A percentile compares a stretch with the other conserved stretches of the same genome.
Conservation (phyloP, 2,888 invertebrate genomes). For the Ophioninae sp. region DNA sequence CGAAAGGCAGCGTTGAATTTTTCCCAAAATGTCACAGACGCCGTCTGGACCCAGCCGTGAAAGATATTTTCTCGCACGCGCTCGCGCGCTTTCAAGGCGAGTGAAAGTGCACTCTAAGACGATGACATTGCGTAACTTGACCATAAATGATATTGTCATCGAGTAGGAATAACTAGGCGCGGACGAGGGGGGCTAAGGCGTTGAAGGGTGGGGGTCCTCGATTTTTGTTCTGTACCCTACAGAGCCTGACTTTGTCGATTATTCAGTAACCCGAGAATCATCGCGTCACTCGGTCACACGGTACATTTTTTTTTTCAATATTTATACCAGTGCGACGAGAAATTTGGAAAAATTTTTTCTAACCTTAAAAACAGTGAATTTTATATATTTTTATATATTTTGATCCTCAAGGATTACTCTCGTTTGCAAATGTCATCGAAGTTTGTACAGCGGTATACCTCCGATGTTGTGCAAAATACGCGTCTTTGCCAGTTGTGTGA, state of each 20-base stretch:
- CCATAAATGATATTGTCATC: slow-evolving; percentile 80
- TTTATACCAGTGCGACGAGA: not conserved
- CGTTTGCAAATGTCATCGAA: not conserved
- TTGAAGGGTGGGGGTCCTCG: slow-evolving; percentile 25
- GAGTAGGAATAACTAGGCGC: slow-evolving; percentile 25
- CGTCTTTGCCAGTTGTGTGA: not conserved
- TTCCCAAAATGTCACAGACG: not conserved
- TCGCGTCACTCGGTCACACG: slow-evolving; percentile 41
- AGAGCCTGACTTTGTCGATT: slow-evolving; percentile 38
- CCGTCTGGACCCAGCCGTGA: slow-evolving; percentile 60
- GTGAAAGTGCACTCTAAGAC: slow-evolving; percentile 78
- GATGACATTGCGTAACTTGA: slow-evolving; percentile 75
- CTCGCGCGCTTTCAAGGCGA: slow-evolving; percentile 71
- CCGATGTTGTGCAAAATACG: not conserved
- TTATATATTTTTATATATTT: not conserved
- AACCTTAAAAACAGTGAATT: not conserved
- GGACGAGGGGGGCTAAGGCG: slow-evolving; percentile 27
- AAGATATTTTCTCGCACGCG: slow-evolving; percentile 69
- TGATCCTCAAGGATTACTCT: not conserved
- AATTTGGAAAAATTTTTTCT: not conserved
- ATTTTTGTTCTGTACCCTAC: slow-evolving; percentile 45
- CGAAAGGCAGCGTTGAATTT: not conserved
- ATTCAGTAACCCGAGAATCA: slow-evolving; percentile 55
- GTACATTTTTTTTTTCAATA: not conserved
- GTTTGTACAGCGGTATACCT: not conserved